A percentile compares a stretch with the other conserved stretches of the same genome.
These are phyloP conservation scores for Caenorhabditis japonica DNA, from an alignment of 2,888 invertebrate species.

Conservation along the genomic window DNA sequence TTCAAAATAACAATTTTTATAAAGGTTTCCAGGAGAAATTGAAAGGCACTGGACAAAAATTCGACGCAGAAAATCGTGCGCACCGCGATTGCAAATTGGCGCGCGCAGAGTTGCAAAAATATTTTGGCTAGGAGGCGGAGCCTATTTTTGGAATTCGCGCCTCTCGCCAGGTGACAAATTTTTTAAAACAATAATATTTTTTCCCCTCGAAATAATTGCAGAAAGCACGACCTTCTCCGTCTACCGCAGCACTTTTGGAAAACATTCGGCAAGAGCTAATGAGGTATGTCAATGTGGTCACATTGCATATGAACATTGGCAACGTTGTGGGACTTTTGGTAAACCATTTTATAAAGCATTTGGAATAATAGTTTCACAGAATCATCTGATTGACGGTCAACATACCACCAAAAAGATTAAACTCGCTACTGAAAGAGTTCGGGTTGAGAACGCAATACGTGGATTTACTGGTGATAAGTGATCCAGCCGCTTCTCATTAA, in stretches of 20 bases:
- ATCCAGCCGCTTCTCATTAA: neutral
- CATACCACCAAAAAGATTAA: slow-evolving; percentile 10
- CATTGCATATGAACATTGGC: slow-evolving; percentile 39
- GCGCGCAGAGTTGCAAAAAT: too few relatives aligned
- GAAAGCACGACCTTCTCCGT: slow-evolving; percentile 19
- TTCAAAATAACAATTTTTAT: too few relatives aligned
- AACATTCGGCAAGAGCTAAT: slow-evolving; percentile 19
- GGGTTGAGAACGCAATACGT: slow-evolving; percentile 16
- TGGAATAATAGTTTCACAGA: too few relatives aligned
- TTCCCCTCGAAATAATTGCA: too few relatives aligned
- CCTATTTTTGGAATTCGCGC: too few relatives aligned
- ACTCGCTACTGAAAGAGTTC: slow-evolving; percentile 5
- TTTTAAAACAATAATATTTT: too few relatives aligned
- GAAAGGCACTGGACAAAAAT: slow-evolving; percentile 4
- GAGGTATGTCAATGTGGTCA: slow-evolving; percentile 14
- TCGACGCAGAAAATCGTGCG: too few relatives aligned
- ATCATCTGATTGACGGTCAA: slow-evolving; percentile 15
- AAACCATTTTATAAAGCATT: neutral
- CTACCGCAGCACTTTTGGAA: slow-evolving; percentile 22
- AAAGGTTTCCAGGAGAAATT: too few relatives aligned
- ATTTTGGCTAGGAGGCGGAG: too few relatives aligned
- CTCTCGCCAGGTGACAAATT: too few relatives aligned
- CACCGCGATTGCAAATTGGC: too few relatives aligned
- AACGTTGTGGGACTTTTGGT: slow-evolving; percentile 24
- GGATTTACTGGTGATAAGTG: slow-evolving; percentile 23